Conservation (phyloP, 2,888 invertebrate genomes). For the Phengaris alcon region DNA sequence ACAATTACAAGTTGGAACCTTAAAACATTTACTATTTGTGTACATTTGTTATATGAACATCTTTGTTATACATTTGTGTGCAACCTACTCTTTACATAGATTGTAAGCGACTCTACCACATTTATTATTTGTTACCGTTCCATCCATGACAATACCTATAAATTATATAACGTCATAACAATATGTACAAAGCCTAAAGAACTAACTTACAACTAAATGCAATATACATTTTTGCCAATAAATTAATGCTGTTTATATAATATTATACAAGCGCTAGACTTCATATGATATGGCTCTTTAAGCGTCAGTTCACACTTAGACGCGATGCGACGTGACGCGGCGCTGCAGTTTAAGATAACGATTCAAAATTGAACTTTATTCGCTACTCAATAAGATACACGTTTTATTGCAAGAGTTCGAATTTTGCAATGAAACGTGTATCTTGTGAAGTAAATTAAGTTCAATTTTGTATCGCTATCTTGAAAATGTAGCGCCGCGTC, state of each 20-base stretch:
- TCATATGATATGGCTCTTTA: slow-evolving; percentile 74
- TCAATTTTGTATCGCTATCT: too few species aligned
- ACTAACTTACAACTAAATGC: slow-evolving; percentile 77
- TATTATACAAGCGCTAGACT: slow-evolving; percentile 76
- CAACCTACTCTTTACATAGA: slow-evolving; percentile 64
- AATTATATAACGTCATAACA: slow-evolving; percentile 80
- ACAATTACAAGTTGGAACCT: slow-evolving; percentile 70
- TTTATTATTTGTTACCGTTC: slow-evolving; percentile 61
- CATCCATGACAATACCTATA: slow-evolving; percentile 72
- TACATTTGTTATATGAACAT: slow-evolving; percentile 62
- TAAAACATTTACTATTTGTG: slow-evolving; percentile 59
- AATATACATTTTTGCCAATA: slow-evolving; percentile 74
- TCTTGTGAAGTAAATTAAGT: too few species aligned
- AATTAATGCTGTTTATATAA: slow-evolving; percentile 76
- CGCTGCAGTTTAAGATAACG: too few species aligned
- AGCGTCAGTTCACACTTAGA: too few species aligned
- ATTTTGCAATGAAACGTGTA: too few species aligned
- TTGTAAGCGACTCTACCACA: slow-evolving; percentile 69
- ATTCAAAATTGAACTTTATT: too few species aligned
- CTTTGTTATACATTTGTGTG: slow-evolving; percentile 57
- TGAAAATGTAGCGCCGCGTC: too few species aligned
- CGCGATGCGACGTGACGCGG: too few species aligned
- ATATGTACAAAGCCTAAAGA: slow-evolving; percentile 78
- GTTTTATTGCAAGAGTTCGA: too few species aligned
- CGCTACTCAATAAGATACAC: too few species aligned